Evolutionary conservation across 2,113 vertebrate genomes (phyloP), one percentile per base, ranked within the genome.

Genomic region (Tetrax tetrax): DNA sequence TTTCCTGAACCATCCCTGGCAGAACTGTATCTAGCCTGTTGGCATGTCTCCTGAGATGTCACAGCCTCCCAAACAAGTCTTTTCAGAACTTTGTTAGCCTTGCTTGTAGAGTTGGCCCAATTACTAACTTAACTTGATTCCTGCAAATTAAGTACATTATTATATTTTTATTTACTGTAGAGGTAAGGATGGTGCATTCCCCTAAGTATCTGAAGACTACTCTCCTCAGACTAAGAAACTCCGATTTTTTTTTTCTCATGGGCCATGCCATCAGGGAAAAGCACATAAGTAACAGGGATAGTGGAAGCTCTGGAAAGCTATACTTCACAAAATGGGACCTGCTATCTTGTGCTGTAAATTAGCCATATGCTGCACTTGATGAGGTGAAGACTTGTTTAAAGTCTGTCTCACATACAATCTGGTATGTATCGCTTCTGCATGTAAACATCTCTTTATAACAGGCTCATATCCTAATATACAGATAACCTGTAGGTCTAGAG

Each of bases 361-460:
- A 86, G 14, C 33, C 66, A 35, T 33, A 35, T 43, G 75, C 54
- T 94, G 68, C 41, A 66, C 24, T 83, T 91, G 80, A 61, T 19
- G 24, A 91, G 37, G 24, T 83, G 50, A 91, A 94, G 64, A n/a
- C 17, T 65, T 18, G 31, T 48, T 79, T 38, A 48, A 69, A 96
- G 59, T 61, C 64, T 2, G 1, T 61, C 63, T 83, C 37, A 10
- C 12, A 9, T 74, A 28, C 13, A 22, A 14, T 61, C 16, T 70
- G 72, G 33, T 60, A 47, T 6, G 8, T n/a, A 31, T 38, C 70
- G 38, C n/a, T 56, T 93, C 56, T 93, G 77, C 60, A 54, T 27
- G 31, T 71, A 91, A 94, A 78, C 41, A 77, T 93, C 20, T 84
- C 37, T 66, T 87, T 63, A 68, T 43, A 93, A 71, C 24, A 84